These are phyloP conservation scores for Aulostomus chinensis DNA, from an alignment of 2,797 vertebrate genomes.

Conservation along the genomic window DNA sequence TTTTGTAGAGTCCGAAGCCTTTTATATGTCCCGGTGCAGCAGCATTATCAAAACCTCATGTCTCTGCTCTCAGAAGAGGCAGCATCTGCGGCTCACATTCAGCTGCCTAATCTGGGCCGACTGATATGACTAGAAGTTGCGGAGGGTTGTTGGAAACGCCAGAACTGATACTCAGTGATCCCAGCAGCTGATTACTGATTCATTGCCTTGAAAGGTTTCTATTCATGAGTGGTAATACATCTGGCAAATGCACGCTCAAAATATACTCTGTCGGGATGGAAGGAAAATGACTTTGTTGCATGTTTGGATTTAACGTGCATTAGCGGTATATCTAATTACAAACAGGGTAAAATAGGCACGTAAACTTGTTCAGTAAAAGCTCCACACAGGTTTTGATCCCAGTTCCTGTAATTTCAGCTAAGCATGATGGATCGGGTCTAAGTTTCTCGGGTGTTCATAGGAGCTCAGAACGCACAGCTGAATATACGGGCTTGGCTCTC, in stretches of 20 bases:
- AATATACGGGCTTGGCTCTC: no score
- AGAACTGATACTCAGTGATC: background rate
- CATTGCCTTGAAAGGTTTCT: background rate
- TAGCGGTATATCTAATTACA: no score
- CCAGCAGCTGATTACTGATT: conserved; percentile 10
- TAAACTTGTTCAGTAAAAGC: no score
- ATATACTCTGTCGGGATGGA: no score
- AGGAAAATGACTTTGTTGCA: no score
- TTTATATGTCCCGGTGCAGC: background rate
- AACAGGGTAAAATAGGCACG: no score
- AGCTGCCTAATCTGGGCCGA: background rate
- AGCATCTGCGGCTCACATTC: background rate
- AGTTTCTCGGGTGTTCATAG: no score
- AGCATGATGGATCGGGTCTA: no score
- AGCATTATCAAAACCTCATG: conserved; percentile 11
- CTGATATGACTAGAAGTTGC: background rate
- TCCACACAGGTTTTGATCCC: no score
- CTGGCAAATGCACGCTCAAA: background rate
- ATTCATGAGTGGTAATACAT: background rate
- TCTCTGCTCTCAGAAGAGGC: conserved; percentile 2
- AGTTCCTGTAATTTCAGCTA: no score
- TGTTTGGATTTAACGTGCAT: no score
- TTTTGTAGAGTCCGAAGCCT: background rate
- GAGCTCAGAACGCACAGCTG: no score
- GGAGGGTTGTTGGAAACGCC: background rate